A percentile compares a stretch with the other conserved stretches of the same genome.
These are phyloP conservation scores for Daktulosphaira vitifoliae DNA, from an alignment of 1,140 invertebrate species.

Conservation along the genomic window DNA sequence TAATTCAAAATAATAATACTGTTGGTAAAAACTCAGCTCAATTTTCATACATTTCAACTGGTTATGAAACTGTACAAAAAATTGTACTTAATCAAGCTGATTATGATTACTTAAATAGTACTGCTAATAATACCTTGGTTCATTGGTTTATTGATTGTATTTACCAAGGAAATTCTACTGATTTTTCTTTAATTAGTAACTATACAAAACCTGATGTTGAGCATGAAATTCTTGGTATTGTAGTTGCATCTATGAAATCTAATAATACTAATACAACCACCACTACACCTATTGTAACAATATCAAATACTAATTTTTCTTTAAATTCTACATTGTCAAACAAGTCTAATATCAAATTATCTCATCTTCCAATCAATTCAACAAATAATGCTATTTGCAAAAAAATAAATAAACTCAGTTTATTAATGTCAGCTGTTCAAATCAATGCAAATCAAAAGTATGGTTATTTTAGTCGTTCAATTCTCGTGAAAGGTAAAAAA, in stretches of 20 bases:
- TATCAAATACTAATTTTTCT: background rate
- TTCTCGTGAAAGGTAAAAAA: constrained; percentile 23
- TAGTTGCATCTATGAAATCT: constrained; percentile 54
- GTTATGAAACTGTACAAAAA: constrained; percentile 49
- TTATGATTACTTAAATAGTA: constrained; percentile 49
- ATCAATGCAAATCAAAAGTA: constrained; percentile 14
- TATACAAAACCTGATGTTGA: constrained; percentile 52
- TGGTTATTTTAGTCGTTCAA: constrained; percentile 10
- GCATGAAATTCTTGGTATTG: constrained; percentile 46
- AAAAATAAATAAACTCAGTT: constrained; percentile 3
- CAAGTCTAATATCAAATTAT: background rate
- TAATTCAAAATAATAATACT: constrained; percentile 9
- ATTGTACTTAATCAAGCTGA: constrained; percentile 53
- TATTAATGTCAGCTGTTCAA: constrained; percentile 9
- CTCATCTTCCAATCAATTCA: constrained; percentile 1
- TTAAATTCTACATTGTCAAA: background rate
- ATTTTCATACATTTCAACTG: constrained; percentile 49
- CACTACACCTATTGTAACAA: constrained; percentile 6
- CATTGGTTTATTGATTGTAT: constrained; percentile 71
- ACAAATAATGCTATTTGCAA: background rate
- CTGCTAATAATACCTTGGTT: constrained; percentile 54
- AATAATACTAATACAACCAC: constrained; percentile 40
- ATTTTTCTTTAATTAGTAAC: constrained; percentile 50
- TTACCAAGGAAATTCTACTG: constrained; percentile 56
- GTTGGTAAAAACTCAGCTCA: constrained; percentile 6